Evolutionary conservation across 2,888 invertebrate species (phyloP), one percentile per base, ranked within the genome.

Genomic region (Trachelus tabidus): DNA sequence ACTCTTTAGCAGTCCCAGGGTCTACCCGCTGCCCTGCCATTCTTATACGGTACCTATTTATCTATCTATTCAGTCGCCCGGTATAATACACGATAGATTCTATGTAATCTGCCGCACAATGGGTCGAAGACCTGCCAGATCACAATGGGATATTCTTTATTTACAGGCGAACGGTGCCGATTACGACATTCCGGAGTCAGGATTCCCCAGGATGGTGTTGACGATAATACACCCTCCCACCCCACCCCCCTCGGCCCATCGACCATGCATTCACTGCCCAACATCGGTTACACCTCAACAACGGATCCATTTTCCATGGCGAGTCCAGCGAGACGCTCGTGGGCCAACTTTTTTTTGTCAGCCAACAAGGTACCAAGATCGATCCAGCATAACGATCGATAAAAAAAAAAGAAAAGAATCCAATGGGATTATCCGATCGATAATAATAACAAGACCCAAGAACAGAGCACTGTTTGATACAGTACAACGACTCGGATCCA

Each of bases 51-150:
- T 84, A 85, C 83, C 88, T 87, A 89, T 89, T 89, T 88, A 89
- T 88, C 86, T 85, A 86, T 89, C 89, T 86, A 88, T 89, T 89
- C 88, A 86, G 85, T 83, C 83, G 85, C 79, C 80, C 82, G 84
- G 85, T 85, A 87, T 85, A 89, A 88, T 86, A 84, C 86, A 85
- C 85, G 87, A 87, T 88, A 88, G 86, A 88, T 89, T 86, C 86
- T 84, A 82, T 85, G 86, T 88, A 88, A 88, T 89, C 86, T 84
- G 84, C 85, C 82, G 79, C 76, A 81, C 81, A 81, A 76, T 81
- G 78, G 76, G 75, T 80, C 82, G 76, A 75, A 78, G 69, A 77
- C 78, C 68, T 69, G 74, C 73, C 79, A 34, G n/a, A 35, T 79
- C 76, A 73, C 74, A 77, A 76, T 77, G 73, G 73, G 68, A 77